These are phyloP conservation scores for Oreortyx pictus DNA, from an alignment of 2,797 vertebrate species.

Conservation along the genomic window DNA sequence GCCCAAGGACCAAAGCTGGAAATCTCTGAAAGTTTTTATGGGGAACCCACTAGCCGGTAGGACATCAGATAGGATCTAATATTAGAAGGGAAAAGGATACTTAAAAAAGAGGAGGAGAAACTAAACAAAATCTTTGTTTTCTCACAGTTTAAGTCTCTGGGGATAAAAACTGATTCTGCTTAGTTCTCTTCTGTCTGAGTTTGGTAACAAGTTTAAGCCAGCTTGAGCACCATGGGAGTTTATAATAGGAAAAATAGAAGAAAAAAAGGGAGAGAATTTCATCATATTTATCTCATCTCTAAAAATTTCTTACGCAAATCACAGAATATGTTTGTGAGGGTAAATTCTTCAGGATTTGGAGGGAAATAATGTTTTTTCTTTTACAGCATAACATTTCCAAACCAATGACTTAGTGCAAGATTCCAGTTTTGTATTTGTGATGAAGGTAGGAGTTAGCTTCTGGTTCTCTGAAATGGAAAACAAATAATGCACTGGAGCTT, in stretches of 20 bases:
- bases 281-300: conserved; percentile 2
- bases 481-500: neutral
- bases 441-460: conserved; percentile 53
- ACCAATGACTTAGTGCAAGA: conserved; percentile 11
- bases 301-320: conserved; percentile 2
- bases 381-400: neutral
- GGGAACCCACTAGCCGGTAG: conserved; percentile 81
- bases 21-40: conserved; percentile 86
- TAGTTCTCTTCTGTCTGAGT: neutral
- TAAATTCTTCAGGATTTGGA: neutral
- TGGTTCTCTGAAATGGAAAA: conserved; percentile 35
- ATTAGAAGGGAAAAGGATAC: neutral
- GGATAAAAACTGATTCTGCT: fast-evolving
- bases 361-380: neutral
- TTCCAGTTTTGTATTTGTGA: conserved; percentile 62
- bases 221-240: neutral
- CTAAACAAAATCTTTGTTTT: neutral
- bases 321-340: neutral
- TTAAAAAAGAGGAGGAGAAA: neutral
- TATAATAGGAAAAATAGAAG: conserved; percentile 50
- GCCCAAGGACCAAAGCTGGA: conserved; percentile 88
- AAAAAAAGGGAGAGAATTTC: conserved; percentile 48
- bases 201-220: conserved; percentile 7
- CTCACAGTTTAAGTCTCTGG: neutral
- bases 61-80: neutral